A percentile compares a stretch with the other conserved stretches of the same genome.
Evolutionary conservation across 2,888 invertebrate genomes (phyloP).

Genomic region (Harpalus rufipes): DNA sequence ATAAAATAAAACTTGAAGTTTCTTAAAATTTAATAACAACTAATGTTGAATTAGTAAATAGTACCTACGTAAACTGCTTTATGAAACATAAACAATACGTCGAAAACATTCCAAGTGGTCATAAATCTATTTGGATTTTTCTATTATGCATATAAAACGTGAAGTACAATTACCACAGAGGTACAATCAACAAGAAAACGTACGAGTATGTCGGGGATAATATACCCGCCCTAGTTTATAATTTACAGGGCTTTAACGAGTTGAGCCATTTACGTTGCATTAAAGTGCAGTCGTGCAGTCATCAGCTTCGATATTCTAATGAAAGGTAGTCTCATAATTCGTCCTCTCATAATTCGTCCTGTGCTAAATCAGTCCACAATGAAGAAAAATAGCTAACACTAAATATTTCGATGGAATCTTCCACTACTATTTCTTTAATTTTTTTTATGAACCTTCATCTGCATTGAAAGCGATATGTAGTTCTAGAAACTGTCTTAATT

Average conservation of each 20-base stretch:
- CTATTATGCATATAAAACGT: not conserved
- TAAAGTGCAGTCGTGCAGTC: not conserved
- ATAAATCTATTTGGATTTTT: not conserved
- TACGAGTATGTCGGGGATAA: conserved; percentile 6
- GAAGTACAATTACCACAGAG: not conserved
- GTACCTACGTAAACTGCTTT: too few relatives aligned
- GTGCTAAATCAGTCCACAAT: too few relatives aligned
- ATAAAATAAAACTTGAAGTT: not conserved
- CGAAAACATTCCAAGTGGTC: not conserved
- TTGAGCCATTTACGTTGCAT: conserved; percentile 13
- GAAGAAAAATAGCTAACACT: too few relatives aligned
- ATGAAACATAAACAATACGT: too few relatives aligned
- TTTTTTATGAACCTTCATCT: too few relatives aligned
- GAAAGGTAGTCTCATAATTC: too few relatives aligned
- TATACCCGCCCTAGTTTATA: not conserved
- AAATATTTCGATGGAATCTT: too few relatives aligned
- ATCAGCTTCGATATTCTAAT: not conserved
- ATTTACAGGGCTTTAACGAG: conserved; percentile 30
- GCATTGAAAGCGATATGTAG: too few relatives aligned
- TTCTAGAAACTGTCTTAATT: too few relatives aligned
- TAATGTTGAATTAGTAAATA: too few relatives aligned
- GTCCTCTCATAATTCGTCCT: too few relatives aligned
- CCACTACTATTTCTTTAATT: too few relatives aligned
- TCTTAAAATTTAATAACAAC: not conserved
- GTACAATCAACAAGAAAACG: not conserved